Percentiles rank a stretch among this genome's conserved stretches.
Evolutionary conservation across 2,888 invertebrate genomes (phyloP).

Genomic region (Drosophila cracens): DNA sequence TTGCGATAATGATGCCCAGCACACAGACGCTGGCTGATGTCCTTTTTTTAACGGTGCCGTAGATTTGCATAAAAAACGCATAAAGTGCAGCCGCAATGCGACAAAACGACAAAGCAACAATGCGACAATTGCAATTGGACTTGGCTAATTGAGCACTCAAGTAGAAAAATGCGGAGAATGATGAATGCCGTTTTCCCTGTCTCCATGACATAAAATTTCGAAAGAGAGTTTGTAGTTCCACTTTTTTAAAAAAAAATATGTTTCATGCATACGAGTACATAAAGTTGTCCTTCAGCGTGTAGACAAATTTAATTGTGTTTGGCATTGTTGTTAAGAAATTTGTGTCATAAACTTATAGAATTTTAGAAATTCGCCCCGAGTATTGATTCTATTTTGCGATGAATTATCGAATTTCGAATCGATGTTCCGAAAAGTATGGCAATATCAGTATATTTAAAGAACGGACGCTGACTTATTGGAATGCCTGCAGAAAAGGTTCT

Average conservation of each 20-base stretch:
- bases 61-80: slow-evolving; percentile 76
- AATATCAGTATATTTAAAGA: neutral
- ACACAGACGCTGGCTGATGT: slow-evolving; percentile 23
- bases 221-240: neutral
- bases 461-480: neutral
- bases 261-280: neutral
- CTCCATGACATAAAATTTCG: neutral
- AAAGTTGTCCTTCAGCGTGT: neutral
- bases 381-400: neutral
- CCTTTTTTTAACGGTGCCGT: slow-evolving; percentile 16
- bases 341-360: neutral
- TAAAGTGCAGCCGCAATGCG: slow-evolving; percentile 50
- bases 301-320: neutral
- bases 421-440: neutral
- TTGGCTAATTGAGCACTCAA: slow-evolving; percentile 63
- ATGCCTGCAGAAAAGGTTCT: neutral
- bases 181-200: neutral
- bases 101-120: slow-evolving; percentile 20
- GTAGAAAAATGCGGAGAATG: slow-evolving; percentile 49
- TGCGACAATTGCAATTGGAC: slow-evolving; percentile 41
- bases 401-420: neutral
- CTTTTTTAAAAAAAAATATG: neutral
- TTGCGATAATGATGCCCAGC: slow-evolving; percentile 40
- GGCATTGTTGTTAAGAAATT: neutral
- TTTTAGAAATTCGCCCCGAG: neutral